Evolutionary conservation across 2,113 vertebrate species (phyloP).

Genomic region (Osmerus eperlanus): DNA sequence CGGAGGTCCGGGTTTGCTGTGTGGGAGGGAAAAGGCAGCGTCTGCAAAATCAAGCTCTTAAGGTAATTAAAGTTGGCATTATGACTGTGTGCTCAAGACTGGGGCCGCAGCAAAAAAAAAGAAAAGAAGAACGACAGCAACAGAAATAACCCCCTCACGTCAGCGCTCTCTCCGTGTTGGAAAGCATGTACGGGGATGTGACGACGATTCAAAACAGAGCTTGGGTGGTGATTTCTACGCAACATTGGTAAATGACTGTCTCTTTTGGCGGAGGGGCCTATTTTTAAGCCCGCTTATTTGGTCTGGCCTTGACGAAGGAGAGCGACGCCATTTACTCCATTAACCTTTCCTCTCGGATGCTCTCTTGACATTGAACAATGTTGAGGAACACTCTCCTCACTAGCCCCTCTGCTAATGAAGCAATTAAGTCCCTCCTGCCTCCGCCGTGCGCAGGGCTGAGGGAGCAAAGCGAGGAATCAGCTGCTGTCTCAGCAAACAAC

Average conservation of each 20-base stretch:
- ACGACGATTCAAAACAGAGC: slow-evolving; percentile 33
- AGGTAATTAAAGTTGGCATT: slow-evolving; percentile 74
- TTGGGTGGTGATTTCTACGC: slow-evolving; percentile 25
- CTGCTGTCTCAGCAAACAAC: slow-evolving; percentile 72
- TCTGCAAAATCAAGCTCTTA: slow-evolving; percentile 70
- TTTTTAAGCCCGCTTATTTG: slow-evolving; percentile 45
- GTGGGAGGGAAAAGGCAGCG: slow-evolving; percentile 57
- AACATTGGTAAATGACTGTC: slow-evolving; percentile 16
- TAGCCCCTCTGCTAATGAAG: slow-evolving; percentile 72
- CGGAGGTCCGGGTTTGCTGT: slow-evolving; percentile 47
- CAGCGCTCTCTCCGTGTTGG: slow-evolving; percentile 19
- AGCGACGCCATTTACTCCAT: slow-evolving; percentile 59
- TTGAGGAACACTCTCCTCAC: slow-evolving; percentile 58
- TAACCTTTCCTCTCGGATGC: slow-evolving; percentile 70
- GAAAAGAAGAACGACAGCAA: slow-evolving; percentile 28
- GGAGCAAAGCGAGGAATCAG: slow-evolving; percentile 55
- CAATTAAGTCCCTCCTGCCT: slow-evolving; percentile 70
- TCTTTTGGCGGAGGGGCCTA: slow-evolving; percentile 38
- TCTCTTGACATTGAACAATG: slow-evolving; percentile 72
- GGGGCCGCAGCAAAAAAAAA: slow-evolving; percentile 12
- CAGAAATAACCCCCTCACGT: slow-evolving; percentile 39
- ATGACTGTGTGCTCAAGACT: slow-evolving; percentile 53
- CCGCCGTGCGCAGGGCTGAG: slow-evolving; percentile 50
- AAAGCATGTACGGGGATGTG: not conserved
- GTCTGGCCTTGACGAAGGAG: slow-evolving; percentile 48